Percentiles rank a stretch among this genome's conserved stretches.
These are phyloP conservation scores for Pherbina coryleti DNA, from an alignment of 2,888 invertebrate species.

Conservation along the genomic window DNA sequence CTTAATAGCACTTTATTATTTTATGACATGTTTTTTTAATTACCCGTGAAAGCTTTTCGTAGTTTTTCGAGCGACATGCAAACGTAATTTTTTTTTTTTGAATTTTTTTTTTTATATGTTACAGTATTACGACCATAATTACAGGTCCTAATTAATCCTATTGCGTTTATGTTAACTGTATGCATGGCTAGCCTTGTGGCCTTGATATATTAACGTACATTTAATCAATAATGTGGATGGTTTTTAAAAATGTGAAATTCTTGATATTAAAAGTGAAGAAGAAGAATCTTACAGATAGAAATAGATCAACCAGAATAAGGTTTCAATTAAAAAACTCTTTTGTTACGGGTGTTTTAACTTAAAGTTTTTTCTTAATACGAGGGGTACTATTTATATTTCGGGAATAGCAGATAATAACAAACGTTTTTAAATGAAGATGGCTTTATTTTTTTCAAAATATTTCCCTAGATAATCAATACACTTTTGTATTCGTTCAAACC, in stretches of 20 bases:
- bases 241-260: background rate
- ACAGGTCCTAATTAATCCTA: constrained; percentile 14
- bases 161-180: background rate
- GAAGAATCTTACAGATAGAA: no score
- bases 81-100: background rate
- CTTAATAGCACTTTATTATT: background rate
- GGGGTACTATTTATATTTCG: no score
- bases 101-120: background rate
- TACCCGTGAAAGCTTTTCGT: constrained; percentile 14
- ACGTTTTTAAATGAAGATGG: no score
- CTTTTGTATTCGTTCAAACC: no score
- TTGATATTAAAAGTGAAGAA: no score
- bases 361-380: no score
- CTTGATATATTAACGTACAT: background rate
- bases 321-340: no score
- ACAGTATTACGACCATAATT: constrained; percentile 34
- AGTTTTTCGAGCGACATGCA: constrained; percentile 12
- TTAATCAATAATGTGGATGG: background rate
- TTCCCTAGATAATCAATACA: no score
- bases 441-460: no score
- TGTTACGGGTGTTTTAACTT: no score
- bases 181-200: background rate
- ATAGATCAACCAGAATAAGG: no score
- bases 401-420: no score
- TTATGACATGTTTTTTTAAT: background rate